Evolutionary conservation across 2,113 vertebrate genomes (phyloP).

Genomic region (Trogon melanurus): DNA sequence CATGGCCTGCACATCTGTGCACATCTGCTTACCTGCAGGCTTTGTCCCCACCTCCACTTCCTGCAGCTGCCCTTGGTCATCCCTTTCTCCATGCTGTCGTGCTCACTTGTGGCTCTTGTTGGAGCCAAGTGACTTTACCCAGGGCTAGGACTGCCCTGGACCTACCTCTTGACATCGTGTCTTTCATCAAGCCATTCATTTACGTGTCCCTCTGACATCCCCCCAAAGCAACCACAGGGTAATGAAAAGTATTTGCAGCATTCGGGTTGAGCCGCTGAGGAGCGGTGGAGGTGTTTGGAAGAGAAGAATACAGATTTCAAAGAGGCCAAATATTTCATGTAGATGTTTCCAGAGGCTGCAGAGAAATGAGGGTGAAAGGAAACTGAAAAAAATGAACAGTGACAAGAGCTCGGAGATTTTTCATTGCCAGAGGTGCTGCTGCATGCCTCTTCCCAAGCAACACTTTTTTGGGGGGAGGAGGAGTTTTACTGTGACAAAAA

Average conservation of each 20-base stretch:
- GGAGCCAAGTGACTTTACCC: not conserved
- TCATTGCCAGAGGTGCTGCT: not conserved
- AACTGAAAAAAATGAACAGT: not conserved
- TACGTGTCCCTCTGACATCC: not conserved
- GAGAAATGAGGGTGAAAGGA: not conserved
- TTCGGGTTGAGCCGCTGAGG: not conserved
- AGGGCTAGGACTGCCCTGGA: not conserved
- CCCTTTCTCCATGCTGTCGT: accelerated
- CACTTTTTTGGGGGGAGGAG: not conserved
- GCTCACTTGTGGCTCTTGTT: not conserved
- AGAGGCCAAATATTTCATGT: not conserved
- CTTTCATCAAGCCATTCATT: not conserved
- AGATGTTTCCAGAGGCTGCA: not conserved
- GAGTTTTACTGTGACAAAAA: not conserved
- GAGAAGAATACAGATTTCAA: not conserved
- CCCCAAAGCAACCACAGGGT: not conserved
- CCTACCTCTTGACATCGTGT: not conserved
- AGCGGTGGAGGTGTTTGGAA: not conserved
- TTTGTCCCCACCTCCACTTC: not conserved
- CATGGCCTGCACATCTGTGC: not conserved
- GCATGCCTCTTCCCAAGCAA: not conserved
- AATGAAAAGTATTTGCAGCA: not conserved
- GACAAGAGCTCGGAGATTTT: not conserved
- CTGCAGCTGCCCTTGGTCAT: not conserved
- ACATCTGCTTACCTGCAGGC: not conserved